These are phyloP conservation scores for Bursaphelenchus mucronatus DNA, from an alignment of 1,140 invertebrate genomes.

Conservation along the genomic window DNA sequence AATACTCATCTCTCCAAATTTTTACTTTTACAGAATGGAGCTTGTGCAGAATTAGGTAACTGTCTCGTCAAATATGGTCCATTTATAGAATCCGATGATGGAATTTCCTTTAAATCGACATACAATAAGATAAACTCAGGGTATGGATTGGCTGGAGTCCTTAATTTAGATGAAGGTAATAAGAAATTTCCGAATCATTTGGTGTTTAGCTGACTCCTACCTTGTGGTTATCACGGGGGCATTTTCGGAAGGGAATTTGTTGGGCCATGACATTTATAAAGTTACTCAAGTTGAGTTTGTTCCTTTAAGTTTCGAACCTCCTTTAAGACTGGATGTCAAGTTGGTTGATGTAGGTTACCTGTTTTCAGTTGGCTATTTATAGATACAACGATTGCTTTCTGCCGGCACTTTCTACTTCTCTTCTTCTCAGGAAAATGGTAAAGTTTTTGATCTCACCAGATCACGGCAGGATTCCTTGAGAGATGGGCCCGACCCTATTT, in stretches of 20 bases:
- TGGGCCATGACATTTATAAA: constrained; percentile 54
- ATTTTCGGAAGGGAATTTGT: constrained; percentile 57
- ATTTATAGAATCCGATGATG: constrained; percentile 37
- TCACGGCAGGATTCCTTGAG: constrained; percentile 40
- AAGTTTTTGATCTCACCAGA: constrained; percentile 50
- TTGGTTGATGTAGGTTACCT: constrained; percentile 47
- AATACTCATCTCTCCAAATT: constrained; percentile 29
- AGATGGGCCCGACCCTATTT: constrained; percentile 33
- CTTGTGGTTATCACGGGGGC: constrained; percentile 52
- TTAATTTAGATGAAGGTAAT: constrained; percentile 38
- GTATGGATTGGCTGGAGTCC: constrained; percentile 55
- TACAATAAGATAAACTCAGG: constrained; percentile 56
- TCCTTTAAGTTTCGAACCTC: constrained; percentile 33
- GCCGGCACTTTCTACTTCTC: constrained; percentile 61
- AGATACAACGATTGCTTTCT: constrained; percentile 58
- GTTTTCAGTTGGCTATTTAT: constrained; percentile 28
- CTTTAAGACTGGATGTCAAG: constrained; percentile 44
- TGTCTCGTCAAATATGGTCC: constrained; percentile 5
- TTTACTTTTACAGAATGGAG: constrained; percentile 48
- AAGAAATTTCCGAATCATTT: constrained; percentile 15
- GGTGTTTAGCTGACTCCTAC: constrained; percentile 47
- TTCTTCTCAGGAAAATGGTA: constrained; percentile 28
- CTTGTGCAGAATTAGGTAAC: constrained; percentile 27
- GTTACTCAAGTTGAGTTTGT: constrained; percentile 54
- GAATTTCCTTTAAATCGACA: constrained; percentile 32